Conservation (phyloP, 2,113 vertebrate species). For the Tyrannus savana region DNA sequence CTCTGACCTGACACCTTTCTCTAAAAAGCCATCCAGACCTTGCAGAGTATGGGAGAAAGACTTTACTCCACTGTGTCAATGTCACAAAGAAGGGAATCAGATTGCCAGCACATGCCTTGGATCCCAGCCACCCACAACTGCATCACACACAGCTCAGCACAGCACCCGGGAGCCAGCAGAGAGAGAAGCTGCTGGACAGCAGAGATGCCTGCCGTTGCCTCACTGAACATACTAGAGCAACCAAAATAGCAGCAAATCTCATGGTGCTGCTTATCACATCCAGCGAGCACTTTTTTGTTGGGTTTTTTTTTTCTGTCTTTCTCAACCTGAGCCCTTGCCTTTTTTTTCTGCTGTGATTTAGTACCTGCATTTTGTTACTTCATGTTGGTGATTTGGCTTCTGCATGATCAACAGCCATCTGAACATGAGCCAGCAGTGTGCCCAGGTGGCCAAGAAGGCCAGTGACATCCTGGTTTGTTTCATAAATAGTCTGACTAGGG, state of each 20-base stretch:
- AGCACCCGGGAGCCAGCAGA: background rate
- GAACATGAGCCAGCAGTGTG: background rate
- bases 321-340: background rate
- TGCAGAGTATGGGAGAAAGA: constrained; percentile 47
- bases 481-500: background rate
- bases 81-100: background rate
- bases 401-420: background rate
- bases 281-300: background rate
- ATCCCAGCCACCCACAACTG: background rate
- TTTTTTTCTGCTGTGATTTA: background rate
- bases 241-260: background rate
- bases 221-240: background rate
- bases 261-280: background rate
- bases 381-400: background rate
- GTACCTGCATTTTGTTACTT: background rate
- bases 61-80: background rate
- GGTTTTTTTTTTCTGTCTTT: background rate
- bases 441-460: background rate
- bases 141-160: background rate
- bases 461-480: background rate
- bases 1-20: constrained; percentile 69
- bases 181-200: background rate
- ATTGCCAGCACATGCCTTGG: background rate
- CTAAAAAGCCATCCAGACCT: constrained; percentile 72
- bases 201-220: background rate